A percentile compares a stretch with the other conserved stretches of the same genome.
Evolutionary conservation across 2,113 vertebrate species (phyloP).

Genomic region (Cichladusa arquata): DNA sequence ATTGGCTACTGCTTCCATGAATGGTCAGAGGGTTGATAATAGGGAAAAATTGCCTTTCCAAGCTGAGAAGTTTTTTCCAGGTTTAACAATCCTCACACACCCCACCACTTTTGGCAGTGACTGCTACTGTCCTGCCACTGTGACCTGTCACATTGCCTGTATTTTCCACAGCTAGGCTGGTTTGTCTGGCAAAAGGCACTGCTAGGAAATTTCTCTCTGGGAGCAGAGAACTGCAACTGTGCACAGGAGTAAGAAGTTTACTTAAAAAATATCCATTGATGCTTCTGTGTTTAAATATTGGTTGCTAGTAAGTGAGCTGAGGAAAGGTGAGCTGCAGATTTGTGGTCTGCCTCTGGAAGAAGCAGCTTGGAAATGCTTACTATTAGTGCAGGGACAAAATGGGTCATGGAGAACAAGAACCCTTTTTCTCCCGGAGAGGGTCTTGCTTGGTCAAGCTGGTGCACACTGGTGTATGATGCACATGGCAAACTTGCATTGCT

Average conservation of each 20-base stretch:
- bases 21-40: not conserved
- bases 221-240: not conserved
- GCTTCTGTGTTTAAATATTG: not conserved
- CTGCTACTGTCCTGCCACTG: not conserved
- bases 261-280: not conserved
- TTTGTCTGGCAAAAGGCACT: not conserved
- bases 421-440: not conserved
- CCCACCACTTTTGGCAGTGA: not conserved
- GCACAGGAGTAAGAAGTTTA: not conserved
- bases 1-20: not conserved
- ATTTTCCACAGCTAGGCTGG: not conserved
- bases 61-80: not conserved
- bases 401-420: not conserved
- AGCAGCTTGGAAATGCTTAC: not conserved
- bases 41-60: not conserved
- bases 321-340: not conserved
- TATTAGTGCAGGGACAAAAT: not conserved
- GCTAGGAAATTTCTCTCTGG: not conserved
- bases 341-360: not conserved
- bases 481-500: not conserved
- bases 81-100: not conserved
- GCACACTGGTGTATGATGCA: not conserved
- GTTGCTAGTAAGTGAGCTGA: not conserved
- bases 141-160: not conserved
- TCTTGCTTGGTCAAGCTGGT: not conserved